Base-by-base conservation (phyloP, 1,140 invertebrate genomes). In the Drosophila azteca region DNA sequence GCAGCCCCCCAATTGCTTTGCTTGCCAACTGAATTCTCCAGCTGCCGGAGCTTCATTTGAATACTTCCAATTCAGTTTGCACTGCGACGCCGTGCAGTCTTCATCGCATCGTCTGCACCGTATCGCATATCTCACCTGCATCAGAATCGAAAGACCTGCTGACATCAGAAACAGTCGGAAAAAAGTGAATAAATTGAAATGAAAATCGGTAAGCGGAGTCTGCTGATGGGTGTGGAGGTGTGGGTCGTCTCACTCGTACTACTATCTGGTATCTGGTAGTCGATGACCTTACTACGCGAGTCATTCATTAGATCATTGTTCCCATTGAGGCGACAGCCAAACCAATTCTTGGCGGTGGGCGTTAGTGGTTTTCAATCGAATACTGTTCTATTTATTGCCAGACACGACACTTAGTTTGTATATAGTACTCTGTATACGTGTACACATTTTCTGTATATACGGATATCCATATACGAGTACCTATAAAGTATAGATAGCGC, bases 281-380 rank as follows among this genome's bases (percentile, higher is more conserved):
- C 79, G 63, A 41, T 60, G 68, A 81, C 71, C 71, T 70, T 70
- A 76, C 73, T 76, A 78, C 73, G 65, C 58, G 68, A 9, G 66
- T 79, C 82, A 87, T 87, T 87, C 82, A 87, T 87, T 88, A 69
- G 78, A 69, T 69, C 66, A 68, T 81, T 65, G 71, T 75, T 58
- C 53, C 69, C 79, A 85, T 80, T 87, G 74, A 87, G 61, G 17
- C 58, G 58, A 49, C 73, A 49, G 52, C 52, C 48, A 48, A 68
- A 52, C 20, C 50, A 46, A 59, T 46, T 69, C 53, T 69, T 49
- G 49, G 24, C 49, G 8, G 83, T 87, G 79, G 84, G 83, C 84
- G 66, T 77, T 49, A 66, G 62, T 58, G 48, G 51, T 76, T 76
- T 74, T 49, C 50, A 50, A 61, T 53, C 66, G 60, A 63, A 44